Evolutionary conservation across 2,888 invertebrate genomes (phyloP).

Genomic region (Drosophila pseudotalamancana): DNA sequence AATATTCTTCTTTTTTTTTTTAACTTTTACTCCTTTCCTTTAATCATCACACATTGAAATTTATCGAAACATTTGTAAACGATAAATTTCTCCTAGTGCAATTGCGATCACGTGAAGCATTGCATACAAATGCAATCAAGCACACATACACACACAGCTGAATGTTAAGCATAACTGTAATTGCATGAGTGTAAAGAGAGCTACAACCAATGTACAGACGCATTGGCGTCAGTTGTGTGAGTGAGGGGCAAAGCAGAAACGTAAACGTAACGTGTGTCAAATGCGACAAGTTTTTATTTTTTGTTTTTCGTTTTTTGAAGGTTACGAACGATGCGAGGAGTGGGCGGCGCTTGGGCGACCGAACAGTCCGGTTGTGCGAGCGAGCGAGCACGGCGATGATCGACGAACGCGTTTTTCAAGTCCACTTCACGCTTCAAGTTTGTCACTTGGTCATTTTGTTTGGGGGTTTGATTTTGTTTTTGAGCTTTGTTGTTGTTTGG

Average conservation of each 20-base stretch:
- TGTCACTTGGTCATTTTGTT: constrained; percentile 54
- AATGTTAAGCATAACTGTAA: constrained; percentile 30
- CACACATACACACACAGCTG: background rate
- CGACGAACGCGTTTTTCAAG: constrained; percentile 76
- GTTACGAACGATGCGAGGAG: constrained; percentile 56
- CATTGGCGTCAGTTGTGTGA: constrained; percentile 29
- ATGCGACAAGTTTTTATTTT: constrained; percentile 10
- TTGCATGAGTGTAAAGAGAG: constrained; percentile 5
- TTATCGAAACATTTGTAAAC: constrained; percentile 25
- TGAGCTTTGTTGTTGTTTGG: constrained; percentile 10
- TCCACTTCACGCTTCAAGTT: constrained; percentile 60
- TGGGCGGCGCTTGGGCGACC: constrained; percentile 34
- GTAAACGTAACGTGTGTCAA: constrained; percentile 35
- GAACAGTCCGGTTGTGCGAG: constrained; percentile 54
- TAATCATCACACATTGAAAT: constrained; percentile 26
- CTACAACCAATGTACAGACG: constrained; percentile 28
- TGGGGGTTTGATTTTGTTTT: constrained; percentile 16
- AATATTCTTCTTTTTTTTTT: background rate
- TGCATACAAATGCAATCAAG: constrained; percentile 32
- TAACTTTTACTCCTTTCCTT: background rate
- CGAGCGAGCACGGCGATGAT: background rate
- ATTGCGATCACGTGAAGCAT: constrained; percentile 37
- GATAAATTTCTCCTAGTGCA: constrained; percentile 28
- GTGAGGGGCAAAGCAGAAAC: constrained; percentile 8
- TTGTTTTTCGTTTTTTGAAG: constrained; percentile 56